Evolutionary conservation across 2,797 vertebrate species (phyloP).

Genomic region (Spea hammondii): DNA sequence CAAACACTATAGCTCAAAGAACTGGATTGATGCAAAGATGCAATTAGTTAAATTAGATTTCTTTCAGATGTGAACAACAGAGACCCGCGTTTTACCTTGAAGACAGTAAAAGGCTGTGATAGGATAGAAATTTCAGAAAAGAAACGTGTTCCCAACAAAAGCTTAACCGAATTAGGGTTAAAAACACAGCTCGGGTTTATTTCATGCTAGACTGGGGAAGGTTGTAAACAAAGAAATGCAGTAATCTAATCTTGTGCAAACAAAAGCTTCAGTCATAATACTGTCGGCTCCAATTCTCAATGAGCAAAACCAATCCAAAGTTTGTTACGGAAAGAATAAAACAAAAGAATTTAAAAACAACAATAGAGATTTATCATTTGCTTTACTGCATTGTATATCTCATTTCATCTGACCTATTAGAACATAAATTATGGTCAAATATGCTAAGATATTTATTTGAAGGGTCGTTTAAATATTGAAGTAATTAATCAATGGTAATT

Average conservation of each 20-base stretch:
- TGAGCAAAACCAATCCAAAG: slow-evolving; percentile 4
- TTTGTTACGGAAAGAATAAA: not conserved
- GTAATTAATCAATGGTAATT: too few relatives aligned
- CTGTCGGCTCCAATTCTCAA: slow-evolving; percentile 34
- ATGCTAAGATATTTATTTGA: not conserved
- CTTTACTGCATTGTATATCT: not conserved
- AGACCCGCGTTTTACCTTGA: slow-evolving; percentile 25
- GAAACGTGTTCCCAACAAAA: slow-evolving; percentile 45
- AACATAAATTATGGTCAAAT: not conserved
- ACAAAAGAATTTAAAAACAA: not conserved
- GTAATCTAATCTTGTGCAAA: slow-evolving; percentile 51
- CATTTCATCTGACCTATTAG: not conserved
- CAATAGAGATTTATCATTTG: not conserved
- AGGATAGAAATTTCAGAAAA: slow-evolving; percentile 33
- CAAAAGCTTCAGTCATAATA: slow-evolving; percentile 44
- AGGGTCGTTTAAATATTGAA: not conserved
- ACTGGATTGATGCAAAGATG: not conserved
- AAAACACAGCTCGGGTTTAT: slow-evolving; percentile 20
- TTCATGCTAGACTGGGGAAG: slow-evolving; percentile 30
- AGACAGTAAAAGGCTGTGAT: slow-evolving; percentile 22
- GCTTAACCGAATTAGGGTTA: slow-evolving; percentile 46
- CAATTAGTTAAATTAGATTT: slow-evolving; percentile 20
- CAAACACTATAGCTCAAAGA: not conserved
- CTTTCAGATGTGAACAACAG: slow-evolving; percentile 18
- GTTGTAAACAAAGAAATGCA: slow-evolving; percentile 45